Evolutionary conservation across 2,888 invertebrate genomes (phyloP), one percentile per base, ranked within the genome.

Genomic region (Eristalis pertinax): DNA sequence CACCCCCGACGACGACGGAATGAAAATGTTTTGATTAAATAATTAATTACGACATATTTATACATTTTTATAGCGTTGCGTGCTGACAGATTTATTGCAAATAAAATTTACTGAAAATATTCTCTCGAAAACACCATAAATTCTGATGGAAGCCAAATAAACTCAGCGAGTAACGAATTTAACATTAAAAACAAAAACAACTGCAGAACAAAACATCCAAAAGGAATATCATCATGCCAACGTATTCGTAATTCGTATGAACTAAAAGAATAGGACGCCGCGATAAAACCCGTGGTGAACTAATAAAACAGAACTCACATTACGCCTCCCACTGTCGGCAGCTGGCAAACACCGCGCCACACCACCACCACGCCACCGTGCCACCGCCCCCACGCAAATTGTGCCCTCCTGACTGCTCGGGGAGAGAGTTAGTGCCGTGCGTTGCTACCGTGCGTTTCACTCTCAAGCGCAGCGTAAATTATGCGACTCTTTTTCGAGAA

Each of bases 11-110:
- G 22, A 73, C 60, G 83, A 63, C 32, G 68, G 70, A 79, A 75
- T 83, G 79, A 87, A 83, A 83, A 79, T 87, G 87, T 87, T 87
- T 87, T 87, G 87, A 87, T 87, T 83, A 87, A 83, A 83, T 83
- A 87, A 87, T 87, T 87, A 87, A 87, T 87, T 87, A 83, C 79
- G 79, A 87, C 87, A 79, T 87, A 87, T 87, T 87, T 87, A 83
- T 79, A 87, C 83, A 83, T 83, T 87, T 85, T 69, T 79, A 87
- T 83, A 79, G 72, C 83, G 24, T 72, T 87, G 87, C 83, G 83
- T 83, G 87, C 78, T 74, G 83, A 87, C 87, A 83, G 87, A 87
- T 87, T 87, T 87, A 87, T 87, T 83, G 68, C 79, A 78, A 87
- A 87, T 87, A 83, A 87, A 87, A 87, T 87, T 87, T 83, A 87